phyloP scores from a whole-genome alignment of 2,888 invertebrate genomes.

The Galeruca laticollis region DNA sequence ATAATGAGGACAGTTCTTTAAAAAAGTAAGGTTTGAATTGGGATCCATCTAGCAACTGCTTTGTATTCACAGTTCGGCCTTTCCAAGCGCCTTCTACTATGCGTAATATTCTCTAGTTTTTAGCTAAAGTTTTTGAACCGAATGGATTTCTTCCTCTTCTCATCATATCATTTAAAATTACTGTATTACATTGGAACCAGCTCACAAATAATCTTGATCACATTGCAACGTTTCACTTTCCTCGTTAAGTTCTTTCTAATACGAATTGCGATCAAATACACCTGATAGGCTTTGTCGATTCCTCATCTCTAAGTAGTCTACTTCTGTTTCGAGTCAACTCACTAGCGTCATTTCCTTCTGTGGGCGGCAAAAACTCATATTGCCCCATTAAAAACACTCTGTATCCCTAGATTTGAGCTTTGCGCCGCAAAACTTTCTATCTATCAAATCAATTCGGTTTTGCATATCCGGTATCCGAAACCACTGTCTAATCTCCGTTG shows the following conservation, averaged over 20 bases:
- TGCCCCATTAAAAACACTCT: not conserved
- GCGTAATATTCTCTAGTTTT: not conserved
- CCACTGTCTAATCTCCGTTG: too few relatives aligned
- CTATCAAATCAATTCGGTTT: constrained; percentile 1
- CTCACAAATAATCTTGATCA: not conserved
- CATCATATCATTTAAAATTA: not conserved
- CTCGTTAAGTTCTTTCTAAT: not conserved
- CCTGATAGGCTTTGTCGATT: not conserved
- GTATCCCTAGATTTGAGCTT: too few relatives aligned
- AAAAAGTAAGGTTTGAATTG: not conserved
- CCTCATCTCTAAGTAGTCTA: not conserved
- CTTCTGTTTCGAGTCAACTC: not conserved
- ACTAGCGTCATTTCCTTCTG: not conserved
- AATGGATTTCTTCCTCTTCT: not conserved
- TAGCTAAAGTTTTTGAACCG: not conserved
- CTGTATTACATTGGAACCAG: not conserved
- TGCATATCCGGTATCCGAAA: too few relatives aligned
- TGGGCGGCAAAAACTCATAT: not conserved
- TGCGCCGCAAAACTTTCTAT: not conserved
- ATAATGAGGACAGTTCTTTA: not conserved
- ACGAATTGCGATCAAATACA: not conserved
- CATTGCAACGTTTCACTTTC: not conserved
- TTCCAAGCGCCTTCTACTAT: not conserved
- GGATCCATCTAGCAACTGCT: not conserved
- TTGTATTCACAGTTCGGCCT: not conserved